Base-by-base conservation (phyloP, 2,113 vertebrate species). In the Ahaetulla prasina region DNA sequence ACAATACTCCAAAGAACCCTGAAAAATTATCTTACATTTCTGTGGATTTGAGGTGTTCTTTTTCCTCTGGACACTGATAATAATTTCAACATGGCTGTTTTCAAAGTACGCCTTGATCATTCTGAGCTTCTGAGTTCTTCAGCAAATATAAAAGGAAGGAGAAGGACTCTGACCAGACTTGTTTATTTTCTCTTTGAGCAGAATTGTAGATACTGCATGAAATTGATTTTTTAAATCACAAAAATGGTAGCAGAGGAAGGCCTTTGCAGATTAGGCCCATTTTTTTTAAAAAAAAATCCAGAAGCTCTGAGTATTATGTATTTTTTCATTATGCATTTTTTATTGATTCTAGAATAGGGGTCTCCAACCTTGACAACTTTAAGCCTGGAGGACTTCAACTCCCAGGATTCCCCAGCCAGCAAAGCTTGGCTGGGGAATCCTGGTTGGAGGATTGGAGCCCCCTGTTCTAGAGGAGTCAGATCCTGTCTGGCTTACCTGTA, bases 241-340 rank as follows among this genome's bases (percentile, higher is more conserved):
- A 22, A 63, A 63, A 43, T 25, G 49, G 55, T 0, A 0, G 2
- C 12, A 54, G 14, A 54, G 22, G 23, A 39, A 35, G 39, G 5
- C 0, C 22, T 35, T 18, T 49, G 74, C 74, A 7, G 25, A 12
- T 0, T 0, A 4, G 16, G 52, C 3, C 0, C 18, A n/a, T 25
- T 92, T 35, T 39, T 30, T 30, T 55, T 4, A 20, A 18, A 10
- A 25, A 57, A 57, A 25, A 54, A 22, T 30, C 52, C 16, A 0
- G 3, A 47, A 2, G 89, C 25, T 2, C 1, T 43, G 0, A 43
- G 8, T 54, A 8, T n/a, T 8, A 3, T 57, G 63, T 89, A 30
- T 68, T 2, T 0, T 60, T 53, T 91, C 22, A 0, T 0, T 60
- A 49, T 43, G 54, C 43, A 20, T 43, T 25, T 57, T 88, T 43